Percentiles rank a stretch among this genome's conserved stretches.
Evolutionary conservation across 1,140 invertebrate genomes (phyloP).

Genomic region (Aphis craccivora): DNA sequence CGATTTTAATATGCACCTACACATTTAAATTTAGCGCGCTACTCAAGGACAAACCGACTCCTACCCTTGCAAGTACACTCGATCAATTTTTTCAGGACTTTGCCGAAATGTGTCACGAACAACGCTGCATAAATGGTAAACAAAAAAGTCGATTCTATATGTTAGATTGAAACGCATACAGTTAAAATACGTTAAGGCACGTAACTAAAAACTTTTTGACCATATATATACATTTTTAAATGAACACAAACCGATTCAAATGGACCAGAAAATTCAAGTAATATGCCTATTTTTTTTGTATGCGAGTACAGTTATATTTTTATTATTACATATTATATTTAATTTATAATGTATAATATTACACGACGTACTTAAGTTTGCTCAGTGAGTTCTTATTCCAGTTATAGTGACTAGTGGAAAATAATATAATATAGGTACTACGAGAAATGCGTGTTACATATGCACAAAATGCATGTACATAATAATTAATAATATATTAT

Average conservation of each 20-base stretch:
- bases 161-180: neutral
- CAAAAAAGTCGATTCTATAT: neutral
- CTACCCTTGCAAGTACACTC: no score
- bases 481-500: neutral
- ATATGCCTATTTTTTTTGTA: neutral
- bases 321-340: no score
- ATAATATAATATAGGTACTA: neutral
- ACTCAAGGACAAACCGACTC: neutral
- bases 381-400: neutral
- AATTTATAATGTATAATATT: neutral
- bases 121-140: neutral
- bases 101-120: neutral
- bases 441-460: neutral
- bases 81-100: neutral
- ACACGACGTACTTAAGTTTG: neutral
- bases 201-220: neutral
- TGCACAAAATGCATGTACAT: neutral
- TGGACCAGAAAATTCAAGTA: no score
- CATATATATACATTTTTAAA: neutral
- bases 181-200: neutral
- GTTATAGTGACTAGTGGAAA: neutral
- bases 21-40: neutral
- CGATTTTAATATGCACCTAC: neutral
- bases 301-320: neutral
- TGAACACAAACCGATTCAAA: neutral